Evolutionary conservation across 2,113 vertebrate genomes (phyloP), one percentile per base, ranked within the genome.

Genomic region (Actenoides hombroni): DNA sequence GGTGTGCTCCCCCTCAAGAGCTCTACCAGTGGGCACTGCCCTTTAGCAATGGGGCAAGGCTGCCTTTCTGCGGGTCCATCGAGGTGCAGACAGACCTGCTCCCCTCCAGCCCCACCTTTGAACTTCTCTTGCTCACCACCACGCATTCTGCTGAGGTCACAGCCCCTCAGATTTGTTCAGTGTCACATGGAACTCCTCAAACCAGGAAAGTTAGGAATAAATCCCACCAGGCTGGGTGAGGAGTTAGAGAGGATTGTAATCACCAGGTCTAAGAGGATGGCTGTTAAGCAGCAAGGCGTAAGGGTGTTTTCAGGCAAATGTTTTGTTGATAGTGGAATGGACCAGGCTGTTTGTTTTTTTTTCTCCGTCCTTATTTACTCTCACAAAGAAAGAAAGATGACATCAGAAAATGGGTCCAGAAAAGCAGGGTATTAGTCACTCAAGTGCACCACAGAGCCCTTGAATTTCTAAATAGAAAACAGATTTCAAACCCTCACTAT

Each of bases 401-500:
- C 8, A 63, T 13, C 10, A 90, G 70, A 89, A 84, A 65, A 28
- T 0, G 0, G 17, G 46, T 46, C 48, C 54, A 71, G 53, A 74
- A 69, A 75, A 51, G n/a, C 15, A 77, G 23, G 14, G 35, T n/a
- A 35, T 28, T 42, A 28, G 42, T 73, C 20, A 26, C 54, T 48
- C 33, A 78, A 6, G 5, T 48, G 6, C 16, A 75, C 19, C 25
- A 71, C 51, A 86, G 28, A 67, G 3, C 1, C 17, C 13, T 19
- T 73, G 59, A 16, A 69, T 40, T 71, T 25, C 20, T n/a, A 65
- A 79, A 44, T 7, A 6, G 5, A 24, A 4, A 49, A 61, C n/a
- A 44, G 8, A 6, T 11, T 2, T 4, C 11, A 37, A 79, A 0
- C 2, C 2, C 1, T 16, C 3, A 35, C 19, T 16, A 3, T 37